phyloP scores from a whole-genome alignment of 1,140 invertebrate species.

The Drosophila lini region DNA sequence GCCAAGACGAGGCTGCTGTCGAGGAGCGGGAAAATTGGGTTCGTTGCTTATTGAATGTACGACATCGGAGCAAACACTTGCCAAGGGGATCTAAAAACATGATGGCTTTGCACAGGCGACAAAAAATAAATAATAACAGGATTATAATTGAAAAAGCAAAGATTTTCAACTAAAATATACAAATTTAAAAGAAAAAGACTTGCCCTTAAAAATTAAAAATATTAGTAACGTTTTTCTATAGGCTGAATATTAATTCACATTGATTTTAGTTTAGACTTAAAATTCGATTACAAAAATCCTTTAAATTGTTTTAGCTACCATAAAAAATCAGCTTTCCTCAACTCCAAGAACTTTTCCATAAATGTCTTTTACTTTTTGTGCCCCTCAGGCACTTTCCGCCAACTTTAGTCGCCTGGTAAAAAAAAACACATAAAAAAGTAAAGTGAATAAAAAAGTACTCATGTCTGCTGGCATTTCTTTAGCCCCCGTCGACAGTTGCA shows the following conservation, averaged over 20 bases:
- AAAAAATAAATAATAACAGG: not conserved
- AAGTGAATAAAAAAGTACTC: conserved; percentile 41
- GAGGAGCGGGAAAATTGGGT: conserved; percentile 37
- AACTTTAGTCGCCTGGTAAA: conserved; percentile 42
- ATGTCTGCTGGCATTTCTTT: conserved; percentile 26
- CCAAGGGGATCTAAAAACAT: conserved; percentile 10
- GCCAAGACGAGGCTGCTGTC: conserved; percentile 5
- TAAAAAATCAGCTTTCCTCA: not conserved
- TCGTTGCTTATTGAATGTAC: conserved; percentile 71
- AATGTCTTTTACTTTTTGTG: not conserved
- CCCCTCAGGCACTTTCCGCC: not conserved
- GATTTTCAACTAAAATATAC: not conserved
- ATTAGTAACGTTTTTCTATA: no score
- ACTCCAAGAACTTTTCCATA: not conserved
- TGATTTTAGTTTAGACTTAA: no score
- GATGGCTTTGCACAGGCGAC: conserved; percentile 41
- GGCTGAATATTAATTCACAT: no score
- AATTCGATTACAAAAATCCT: no score
- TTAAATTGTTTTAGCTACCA: no score
- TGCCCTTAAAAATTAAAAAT: no score
- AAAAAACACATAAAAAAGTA: conserved; percentile 10
- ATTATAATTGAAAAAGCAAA: accelerated
- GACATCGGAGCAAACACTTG: conserved; percentile 56
- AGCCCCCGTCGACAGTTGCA: conserved; percentile 40
- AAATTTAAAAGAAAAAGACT: not conserved